phyloP scores from a whole-genome alignment of 2,888 invertebrate genomes.

The Ornithoptera alexandrae region DNA sequence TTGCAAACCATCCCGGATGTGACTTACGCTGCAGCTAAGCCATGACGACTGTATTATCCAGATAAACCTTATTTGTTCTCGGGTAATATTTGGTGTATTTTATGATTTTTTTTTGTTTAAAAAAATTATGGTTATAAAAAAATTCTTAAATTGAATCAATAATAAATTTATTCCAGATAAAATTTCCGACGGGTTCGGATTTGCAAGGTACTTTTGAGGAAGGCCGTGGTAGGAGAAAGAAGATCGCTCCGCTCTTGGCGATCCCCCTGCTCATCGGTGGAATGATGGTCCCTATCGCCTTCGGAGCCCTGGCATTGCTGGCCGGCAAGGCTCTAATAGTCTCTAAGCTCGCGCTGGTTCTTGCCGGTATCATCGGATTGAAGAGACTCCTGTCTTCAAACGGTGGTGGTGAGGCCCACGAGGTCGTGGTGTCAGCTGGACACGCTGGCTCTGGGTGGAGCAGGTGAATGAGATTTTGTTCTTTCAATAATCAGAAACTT shows the following conservation, averaged over 20 bases:
- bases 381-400: constrained; percentile 88
- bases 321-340: constrained; percentile 93
- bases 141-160: not conserved
- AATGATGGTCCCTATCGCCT: constrained; percentile 89
- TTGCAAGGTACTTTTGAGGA: constrained; percentile 83
- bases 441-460: constrained; percentile 88
- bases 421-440: constrained; percentile 85
- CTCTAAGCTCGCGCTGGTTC: constrained; percentile 89
- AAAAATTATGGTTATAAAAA: too few relatives aligned
- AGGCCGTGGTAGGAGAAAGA: constrained; percentile 86
- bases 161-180: constrained; percentile 77
- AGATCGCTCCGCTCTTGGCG: constrained; percentile 86
- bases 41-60: too few relatives aligned
- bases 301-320: constrained; percentile 89
- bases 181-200: constrained; percentile 85
- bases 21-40: too few relatives aligned
- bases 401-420: constrained; percentile 83
- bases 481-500: too few relatives aligned
- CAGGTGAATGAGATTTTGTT: constrained; percentile 51
- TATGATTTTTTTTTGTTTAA: too few relatives aligned
- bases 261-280: constrained; percentile 90
- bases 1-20: too few relatives aligned
- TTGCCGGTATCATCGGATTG: constrained; percentile 91
- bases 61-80: too few relatives aligned
- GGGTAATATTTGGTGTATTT: too few relatives aligned